Base-by-base conservation (phyloP, 2,888 invertebrate species). In the Merodon equestris region DNA sequence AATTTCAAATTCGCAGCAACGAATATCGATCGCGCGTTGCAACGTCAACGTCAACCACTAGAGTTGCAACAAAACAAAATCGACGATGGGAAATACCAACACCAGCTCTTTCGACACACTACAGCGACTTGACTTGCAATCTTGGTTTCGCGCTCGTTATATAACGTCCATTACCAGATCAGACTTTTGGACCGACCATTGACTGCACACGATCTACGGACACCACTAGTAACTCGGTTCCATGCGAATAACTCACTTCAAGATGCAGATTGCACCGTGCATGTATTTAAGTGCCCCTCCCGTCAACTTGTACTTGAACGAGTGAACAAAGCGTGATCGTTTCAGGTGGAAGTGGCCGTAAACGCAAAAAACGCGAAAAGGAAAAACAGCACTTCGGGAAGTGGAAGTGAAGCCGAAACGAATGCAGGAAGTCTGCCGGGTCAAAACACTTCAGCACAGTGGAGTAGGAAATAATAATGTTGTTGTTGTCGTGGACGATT, bases 211-310 rank as follows among this genome's bases (percentile, higher is more conserved):
- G 54, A 71, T 27, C 27, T 7, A 27, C 45, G 27, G 54, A 38
- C 73, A 27, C 27, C 27, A 64, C 73, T 70, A 70, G 64, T 79
- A 68, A 70, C 79, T 79, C 58, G 18, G 79, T 70, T 79, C 64
- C 74, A 74, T 36, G 60, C 74, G 64, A 74, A 68, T 74, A 27
- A 27, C 27, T 27, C 27, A 27, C 27, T 27, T 4, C 27, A 27
- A 27, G 27, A 27, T 64, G 63, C 79, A 73, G 58, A 44, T 51
- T 38, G 50, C 47, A 38, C 34, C 12, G 47, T 57, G 54, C 40
- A 40, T 51, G 60, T 56, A 47, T 51, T 38, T 61, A 68, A 44
- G 42, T n/a, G 50, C 19, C 38, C 27, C 27, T 7, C 7, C 66
- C 56, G 12, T 51, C 51, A 63, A 73, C 51, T 61, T 66, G 67